phyloP scores from a whole-genome alignment of 1,140 invertebrate genomes.

The Sesamia nonagrioides region DNA sequence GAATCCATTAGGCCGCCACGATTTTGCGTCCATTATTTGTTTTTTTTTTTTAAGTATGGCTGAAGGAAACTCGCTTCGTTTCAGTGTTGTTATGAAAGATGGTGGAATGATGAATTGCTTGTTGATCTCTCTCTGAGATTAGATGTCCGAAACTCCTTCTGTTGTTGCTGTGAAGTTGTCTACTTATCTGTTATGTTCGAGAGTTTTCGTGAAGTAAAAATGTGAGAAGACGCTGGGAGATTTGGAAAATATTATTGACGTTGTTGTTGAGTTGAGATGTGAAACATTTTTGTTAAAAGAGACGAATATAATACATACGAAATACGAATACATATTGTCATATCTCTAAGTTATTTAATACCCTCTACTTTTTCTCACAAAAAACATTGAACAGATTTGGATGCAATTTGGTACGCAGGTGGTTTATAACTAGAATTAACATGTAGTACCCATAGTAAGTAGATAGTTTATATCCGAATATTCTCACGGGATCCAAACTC shows the following conservation, averaged over 20 bases:
- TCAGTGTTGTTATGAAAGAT: slow-evolving; percentile 18
- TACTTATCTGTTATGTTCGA: slow-evolving; percentile 1
- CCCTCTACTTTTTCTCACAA: too few species aligned
- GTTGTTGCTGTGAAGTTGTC: not conserved
- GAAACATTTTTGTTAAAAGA: not conserved
- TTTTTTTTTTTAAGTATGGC: slow-evolving; percentile 12
- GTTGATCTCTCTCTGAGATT: slow-evolving; percentile 1
- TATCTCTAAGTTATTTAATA: too few species aligned
- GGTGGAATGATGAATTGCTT: slow-evolving; percentile 24
- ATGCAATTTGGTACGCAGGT: too few species aligned
- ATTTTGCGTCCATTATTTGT: slow-evolving; percentile 8
- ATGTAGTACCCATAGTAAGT: too few species aligned
- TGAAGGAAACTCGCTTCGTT: not conserved
- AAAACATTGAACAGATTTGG: too few species aligned
- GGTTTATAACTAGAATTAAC: too few species aligned
- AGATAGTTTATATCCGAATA: too few species aligned
- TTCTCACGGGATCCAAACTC: too few species aligned
- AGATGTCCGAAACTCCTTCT: slow-evolving; percentile 5
- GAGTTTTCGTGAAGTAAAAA: not conserved
- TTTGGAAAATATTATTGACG: not conserved
- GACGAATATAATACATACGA: too few species aligned
- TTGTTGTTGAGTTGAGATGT: too few species aligned
- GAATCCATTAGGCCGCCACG: slow-evolving; percentile 32
- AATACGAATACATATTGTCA: too few species aligned
- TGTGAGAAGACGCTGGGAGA: not conserved